Percentiles rank a stretch among this genome's conserved stretches.
phyloP scores from a whole-genome alignment of 2,797 vertebrate genomes.

The Anguilla marmorata region DNA sequence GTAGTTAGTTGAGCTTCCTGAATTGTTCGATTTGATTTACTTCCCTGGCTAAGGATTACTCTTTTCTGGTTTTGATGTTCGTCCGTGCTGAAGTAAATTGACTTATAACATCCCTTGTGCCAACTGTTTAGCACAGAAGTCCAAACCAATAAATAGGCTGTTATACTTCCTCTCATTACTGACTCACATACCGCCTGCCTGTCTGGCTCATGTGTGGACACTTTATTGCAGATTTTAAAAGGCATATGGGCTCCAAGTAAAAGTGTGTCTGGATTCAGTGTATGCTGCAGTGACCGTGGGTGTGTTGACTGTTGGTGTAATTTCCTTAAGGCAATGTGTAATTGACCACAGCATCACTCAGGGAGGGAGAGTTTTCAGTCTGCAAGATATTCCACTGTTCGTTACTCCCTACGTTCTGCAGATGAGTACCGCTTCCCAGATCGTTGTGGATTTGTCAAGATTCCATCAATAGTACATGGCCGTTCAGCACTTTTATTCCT shows the following conservation, averaged over 20 bases:
- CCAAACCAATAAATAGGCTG: not conserved
- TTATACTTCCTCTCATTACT: not conserved
- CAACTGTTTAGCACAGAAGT: not conserved
- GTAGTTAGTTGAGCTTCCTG: not conserved
- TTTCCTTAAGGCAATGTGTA: not conserved
- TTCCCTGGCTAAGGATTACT: not conserved
- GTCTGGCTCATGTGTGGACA: not conserved
- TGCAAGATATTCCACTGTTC: too few species aligned
- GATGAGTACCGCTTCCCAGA: not conserved
- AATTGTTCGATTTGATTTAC: not conserved
- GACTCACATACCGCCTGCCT: not conserved
- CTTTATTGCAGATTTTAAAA: not conserved
- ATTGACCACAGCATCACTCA: not conserved
- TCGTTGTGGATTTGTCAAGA: not conserved
- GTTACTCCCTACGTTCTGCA: not conserved
- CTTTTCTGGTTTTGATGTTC: not conserved
- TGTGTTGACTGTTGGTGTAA: not conserved
- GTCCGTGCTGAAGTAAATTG: not conserved
- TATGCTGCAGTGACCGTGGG: not conserved
- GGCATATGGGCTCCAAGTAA: not conserved
- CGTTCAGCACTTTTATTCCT: not conserved
- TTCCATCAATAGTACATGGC: not conserved
- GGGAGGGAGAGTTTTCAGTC: not conserved
- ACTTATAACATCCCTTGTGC: not conserved
- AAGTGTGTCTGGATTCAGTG: not conserved